Percentiles rank a stretch among this genome's conserved stretches.
phyloP scores from a whole-genome alignment of 2,888 invertebrate genomes.

The Cabera pusaria region DNA sequence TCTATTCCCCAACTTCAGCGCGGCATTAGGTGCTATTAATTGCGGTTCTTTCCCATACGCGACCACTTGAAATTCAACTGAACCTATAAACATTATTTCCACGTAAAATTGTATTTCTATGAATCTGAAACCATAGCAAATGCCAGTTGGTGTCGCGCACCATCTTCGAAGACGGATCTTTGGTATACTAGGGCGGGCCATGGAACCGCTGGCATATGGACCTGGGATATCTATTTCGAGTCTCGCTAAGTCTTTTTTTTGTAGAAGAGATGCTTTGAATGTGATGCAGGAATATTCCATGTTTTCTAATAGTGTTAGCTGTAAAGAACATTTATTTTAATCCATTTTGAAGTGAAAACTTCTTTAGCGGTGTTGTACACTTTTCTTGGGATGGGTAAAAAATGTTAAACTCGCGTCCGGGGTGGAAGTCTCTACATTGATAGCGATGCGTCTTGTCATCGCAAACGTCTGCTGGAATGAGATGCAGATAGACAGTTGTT shows the following conservation, averaged over 20 bases:
- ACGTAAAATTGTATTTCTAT: constrained; percentile 46
- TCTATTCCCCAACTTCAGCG: too few species aligned
- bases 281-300: constrained; percentile 50
- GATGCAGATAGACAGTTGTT: too few species aligned
- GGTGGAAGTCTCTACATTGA: too few species aligned
- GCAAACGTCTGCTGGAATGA: too few species aligned
- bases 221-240: neutral
- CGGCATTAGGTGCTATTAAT: constrained; percentile 26
- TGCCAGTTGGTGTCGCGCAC: constrained; percentile 32
- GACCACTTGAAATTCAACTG: constrained; percentile 28
- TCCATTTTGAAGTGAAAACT: too few species aligned
- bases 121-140: constrained; percentile 41
- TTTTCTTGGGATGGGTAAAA: too few species aligned
- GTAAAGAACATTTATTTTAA: too few species aligned
- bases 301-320: constrained; percentile 43
- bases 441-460: too few species aligned
- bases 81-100: constrained; percentile 33
- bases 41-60: constrained; percentile 38
- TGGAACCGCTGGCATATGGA: too few species aligned
- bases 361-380: too few species aligned
- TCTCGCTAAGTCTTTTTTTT: neutral
- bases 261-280: constrained; percentile 30
- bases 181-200: constrained; percentile 29
- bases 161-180: constrained; percentile 38
- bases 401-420: too few species aligned